These are phyloP conservation scores for Camponotus pennsylvanicus DNA, from an alignment of 1,140 invertebrate species.

Conservation along the genomic window DNA sequence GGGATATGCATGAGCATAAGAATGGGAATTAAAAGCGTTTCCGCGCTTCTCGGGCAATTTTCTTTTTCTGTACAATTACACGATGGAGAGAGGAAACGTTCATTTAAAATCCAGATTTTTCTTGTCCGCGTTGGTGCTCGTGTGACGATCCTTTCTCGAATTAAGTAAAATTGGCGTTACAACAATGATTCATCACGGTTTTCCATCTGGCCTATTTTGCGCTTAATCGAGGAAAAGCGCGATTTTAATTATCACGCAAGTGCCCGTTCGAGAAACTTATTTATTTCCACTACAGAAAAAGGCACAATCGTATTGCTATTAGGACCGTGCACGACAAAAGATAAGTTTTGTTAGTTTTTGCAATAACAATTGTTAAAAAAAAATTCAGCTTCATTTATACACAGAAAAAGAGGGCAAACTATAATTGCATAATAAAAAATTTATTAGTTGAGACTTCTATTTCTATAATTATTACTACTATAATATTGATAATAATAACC, in stretches of 20 bases:
- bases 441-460: no score
- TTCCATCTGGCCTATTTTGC: neutral
- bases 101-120: conserved; percentile 69
- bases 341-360: conserved; percentile 3
- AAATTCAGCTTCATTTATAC: conserved; percentile 23
- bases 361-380: conserved; percentile 57
- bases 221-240: conserved; percentile 59
- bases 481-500: no score
- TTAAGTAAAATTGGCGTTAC: conserved; percentile 57
- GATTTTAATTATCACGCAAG: conserved; percentile 68
- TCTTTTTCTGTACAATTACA: conserved; percentile 44
- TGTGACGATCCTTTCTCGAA: conserved; percentile 37
- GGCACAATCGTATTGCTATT: conserved; percentile 37
- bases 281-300: conserved; percentile 63
- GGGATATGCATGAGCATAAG: conserved; percentile 27
- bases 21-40: conserved; percentile 67
- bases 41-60: conserved; percentile 49
- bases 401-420: conserved; percentile 37
- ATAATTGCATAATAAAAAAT: no score
- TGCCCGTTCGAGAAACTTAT: conserved; percentile 44
- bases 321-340: neutral
- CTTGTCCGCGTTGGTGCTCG: conserved; percentile 26
- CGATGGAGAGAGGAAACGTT: conserved; percentile 59
- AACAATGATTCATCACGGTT: conserved; percentile 25
- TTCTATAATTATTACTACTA: no score